Evolutionary conservation across 1,140 invertebrate genomes (phyloP).

Genomic region (Drosophila nigrodunni): DNA sequence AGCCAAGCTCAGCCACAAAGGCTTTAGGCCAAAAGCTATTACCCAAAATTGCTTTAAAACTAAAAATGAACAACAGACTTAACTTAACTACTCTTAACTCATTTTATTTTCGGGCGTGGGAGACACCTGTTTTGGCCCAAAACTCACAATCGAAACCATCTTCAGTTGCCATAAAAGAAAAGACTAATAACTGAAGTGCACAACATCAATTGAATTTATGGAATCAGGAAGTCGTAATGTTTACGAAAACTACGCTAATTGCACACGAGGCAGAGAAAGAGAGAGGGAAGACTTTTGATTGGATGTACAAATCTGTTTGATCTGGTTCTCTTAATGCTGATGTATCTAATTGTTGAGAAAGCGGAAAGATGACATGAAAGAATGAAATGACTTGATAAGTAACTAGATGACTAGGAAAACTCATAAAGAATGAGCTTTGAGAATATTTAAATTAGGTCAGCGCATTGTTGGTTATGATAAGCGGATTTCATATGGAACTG

Average conservation of each 20-base stretch:
- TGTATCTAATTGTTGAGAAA: conserved; percentile 17
- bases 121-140: conserved; percentile 35
- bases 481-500: not conserved
- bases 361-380: conserved; percentile 41
- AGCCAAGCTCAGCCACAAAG: conserved; percentile 33
- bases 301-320: conserved; percentile 24
- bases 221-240: conserved; percentile 46
- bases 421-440: conserved; percentile 1
- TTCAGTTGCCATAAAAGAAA: not conserved
- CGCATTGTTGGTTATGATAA: conserved; percentile 12
- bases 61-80: conserved; percentile 15
- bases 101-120: conserved; percentile 33
- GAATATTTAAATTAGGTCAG: conserved; percentile 18
- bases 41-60: conserved; percentile 46
- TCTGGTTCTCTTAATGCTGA: conserved; percentile 7
- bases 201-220: conserved; percentile 22
- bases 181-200: conserved; percentile 15
- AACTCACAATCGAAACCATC: conserved; percentile 22
- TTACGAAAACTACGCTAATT: conserved; percentile 33
- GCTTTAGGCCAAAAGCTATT: conserved; percentile 40
- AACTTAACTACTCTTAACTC: conserved; percentile 18
- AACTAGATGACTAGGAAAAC: conserved; percentile 10
- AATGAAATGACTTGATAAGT: conserved; percentile 19
- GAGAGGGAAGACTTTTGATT: conserved; percentile 1
- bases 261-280: not conserved